phyloP scores from a whole-genome alignment of 2,888 invertebrate species.

The Rhamnusium bicolor region DNA sequence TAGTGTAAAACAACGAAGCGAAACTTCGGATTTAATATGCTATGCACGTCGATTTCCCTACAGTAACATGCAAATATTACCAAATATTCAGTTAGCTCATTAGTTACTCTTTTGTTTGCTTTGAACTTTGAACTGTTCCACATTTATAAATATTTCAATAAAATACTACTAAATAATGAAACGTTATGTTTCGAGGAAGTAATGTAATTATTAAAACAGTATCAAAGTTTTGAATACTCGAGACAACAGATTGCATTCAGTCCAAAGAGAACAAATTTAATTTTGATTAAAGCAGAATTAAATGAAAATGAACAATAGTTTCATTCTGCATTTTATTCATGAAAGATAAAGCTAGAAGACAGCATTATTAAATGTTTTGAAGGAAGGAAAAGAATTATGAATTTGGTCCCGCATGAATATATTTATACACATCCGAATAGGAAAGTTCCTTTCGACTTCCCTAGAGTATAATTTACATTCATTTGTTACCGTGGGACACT shows the following conservation, averaged over 20 bases:
- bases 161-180: not conserved
- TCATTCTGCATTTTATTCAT: conserved; percentile 7
- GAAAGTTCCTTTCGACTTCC: not conserved
- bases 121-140: not conserved
- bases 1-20: no score
- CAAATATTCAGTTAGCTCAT: no score
- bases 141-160: not conserved
- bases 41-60: no score
- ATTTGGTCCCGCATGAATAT: not conserved
- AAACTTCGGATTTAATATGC: no score
- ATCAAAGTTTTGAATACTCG: not conserved
- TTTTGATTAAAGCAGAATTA: not conserved
- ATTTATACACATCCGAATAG: not conserved
- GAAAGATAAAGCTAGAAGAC: conserved; percentile 3
- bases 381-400: conserved; percentile 18
- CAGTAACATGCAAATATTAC: no score
- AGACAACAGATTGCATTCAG: conserved; percentile 8
- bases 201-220: conserved; percentile 4
- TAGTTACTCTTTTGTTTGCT: not conserved
- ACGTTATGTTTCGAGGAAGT: not conserved
- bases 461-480: not conserved
- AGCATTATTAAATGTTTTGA: conserved; percentile 16
- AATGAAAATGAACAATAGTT: conserved; percentile 28
- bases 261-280: not conserved
- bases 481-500: not conserved